A percentile compares a stretch with the other conserved stretches of the same genome.
phyloP scores from a whole-genome alignment of 2,888 invertebrate species.

The Clostera curtula region DNA sequence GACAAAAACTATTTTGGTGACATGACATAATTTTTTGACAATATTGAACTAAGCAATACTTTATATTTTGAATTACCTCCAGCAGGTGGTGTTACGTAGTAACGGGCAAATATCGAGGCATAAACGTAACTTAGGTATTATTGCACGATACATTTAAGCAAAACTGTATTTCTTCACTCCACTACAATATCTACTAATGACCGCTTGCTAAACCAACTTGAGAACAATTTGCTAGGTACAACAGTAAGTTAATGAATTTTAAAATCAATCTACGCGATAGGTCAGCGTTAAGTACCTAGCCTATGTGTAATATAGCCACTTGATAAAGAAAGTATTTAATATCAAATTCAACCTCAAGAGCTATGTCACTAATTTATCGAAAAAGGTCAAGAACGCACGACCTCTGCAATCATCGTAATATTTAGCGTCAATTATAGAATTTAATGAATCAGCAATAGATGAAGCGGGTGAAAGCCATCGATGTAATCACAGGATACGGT shows the following conservation, averaged over 20 bases:
- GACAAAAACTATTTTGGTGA: too few species aligned
- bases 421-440: constrained; percentile 61
- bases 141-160: constrained; percentile 7
- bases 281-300: constrained; percentile 5
- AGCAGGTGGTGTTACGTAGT: too few species aligned
- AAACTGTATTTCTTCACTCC: constrained; percentile 3
- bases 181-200: constrained; percentile 5
- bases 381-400: constrained; percentile 52
- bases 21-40: too few species aligned
- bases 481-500: constrained; percentile 47
- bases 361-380: constrained; percentile 48
- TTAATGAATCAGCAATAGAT: constrained; percentile 53
- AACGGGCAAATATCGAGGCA: too few species aligned
- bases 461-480: constrained; percentile 56
- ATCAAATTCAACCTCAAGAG: constrained; percentile 23
- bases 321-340: constrained; percentile 23
- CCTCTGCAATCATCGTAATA: constrained; percentile 42
- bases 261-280: constrained; percentile 12
- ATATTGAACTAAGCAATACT: too few species aligned
- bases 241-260: constrained; percentile 7
- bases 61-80: too few species aligned
- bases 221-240: constrained; percentile 3
- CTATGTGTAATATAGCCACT: constrained; percentile 12
- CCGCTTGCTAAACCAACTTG: constrained; percentile 4
- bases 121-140: too few species aligned